Evolutionary conservation across 1,140 invertebrate genomes (phyloP), one percentile per base, ranked within the genome.

Genomic region (Aphelenchoides avenae): DNA sequence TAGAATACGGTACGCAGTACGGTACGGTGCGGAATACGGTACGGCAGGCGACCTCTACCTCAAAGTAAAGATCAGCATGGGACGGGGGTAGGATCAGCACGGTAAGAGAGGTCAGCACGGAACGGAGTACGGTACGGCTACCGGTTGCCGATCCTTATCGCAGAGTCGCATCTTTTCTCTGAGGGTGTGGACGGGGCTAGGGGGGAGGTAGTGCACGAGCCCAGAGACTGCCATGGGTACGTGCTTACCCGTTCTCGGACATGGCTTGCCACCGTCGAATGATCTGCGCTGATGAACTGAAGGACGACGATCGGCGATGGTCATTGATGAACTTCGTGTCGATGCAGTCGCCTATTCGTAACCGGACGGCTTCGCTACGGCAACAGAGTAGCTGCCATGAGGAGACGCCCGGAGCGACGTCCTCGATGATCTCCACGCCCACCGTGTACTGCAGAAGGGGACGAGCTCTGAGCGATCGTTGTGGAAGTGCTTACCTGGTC

Each of bases 241-340:
- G n/a, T 5, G 18, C 42, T 33, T 33, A 69, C 67, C 71, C 71
- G 46, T 70, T 70, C 30, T 70, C 67, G 9, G 52, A 43, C 60
- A 70, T 70, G 11, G 67, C 59, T 49, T 70, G 67, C 67, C 67
- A 70, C 0, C 66, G 29, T 3, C 67, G 57, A 43, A 70, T 59
- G 6, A 70, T 40, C 40, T 70, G 67, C 22, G 67, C 66, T 5
- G 64, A 51, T 2, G 71, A 66, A 24, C 67, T 70, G 37, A 70
- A 70, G 1, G 58, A 52, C 18, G 70, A 65, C 7, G 71, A 18
- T n/a, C 66, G 36, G 22, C 71, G 41, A 51, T 72, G 51, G 26
- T 70, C 67, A 52, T 70, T 70, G 29, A 70, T 70, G 49, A 70
- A 70, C 40, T 70, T 70, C 9, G 67, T 70, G 24, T 70, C 67